phyloP scores from a whole-genome alignment of 2,888 invertebrate genomes.

The Aricia artaxerxes region DNA sequence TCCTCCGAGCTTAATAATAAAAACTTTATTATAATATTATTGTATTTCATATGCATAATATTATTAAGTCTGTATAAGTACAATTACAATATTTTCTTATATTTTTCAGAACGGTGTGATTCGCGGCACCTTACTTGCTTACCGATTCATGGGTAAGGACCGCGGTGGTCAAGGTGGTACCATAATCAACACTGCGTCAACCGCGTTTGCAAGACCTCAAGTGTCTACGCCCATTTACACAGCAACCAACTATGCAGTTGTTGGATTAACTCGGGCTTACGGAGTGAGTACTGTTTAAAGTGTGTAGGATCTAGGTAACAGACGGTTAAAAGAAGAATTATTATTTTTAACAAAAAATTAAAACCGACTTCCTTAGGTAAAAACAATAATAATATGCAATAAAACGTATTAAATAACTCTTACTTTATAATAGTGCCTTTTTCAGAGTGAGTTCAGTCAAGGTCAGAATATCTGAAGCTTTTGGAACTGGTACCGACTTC shows the following conservation, averaged over 20 bases:
- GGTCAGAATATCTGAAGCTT: too few species aligned
- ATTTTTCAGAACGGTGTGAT: conserved; percentile 86
- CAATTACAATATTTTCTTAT: background rate
- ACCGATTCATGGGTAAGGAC: conserved; percentile 87
- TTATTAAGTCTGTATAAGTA: background rate
- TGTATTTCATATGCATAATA: background rate
- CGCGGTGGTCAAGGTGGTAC: conserved; percentile 88
- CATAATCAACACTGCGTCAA: conserved; percentile 88
- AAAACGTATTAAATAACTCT: too few species aligned
- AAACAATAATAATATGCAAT: too few species aligned
- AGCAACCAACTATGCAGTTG: conserved; percentile 88
- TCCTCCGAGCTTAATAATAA: background rate
- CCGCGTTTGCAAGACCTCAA: conserved; percentile 84
- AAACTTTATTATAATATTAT: background rate
- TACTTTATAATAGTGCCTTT: too few species aligned
- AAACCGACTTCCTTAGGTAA: too few species aligned
- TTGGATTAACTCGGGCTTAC: conserved; percentile 86
- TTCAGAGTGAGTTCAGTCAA: too few species aligned
- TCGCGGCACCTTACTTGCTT: conserved; percentile 86
- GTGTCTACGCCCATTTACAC: conserved; percentile 88
- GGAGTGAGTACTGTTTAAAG: conserved; percentile 75
- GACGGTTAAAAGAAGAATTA: background rate
- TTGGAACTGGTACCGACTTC: too few species aligned
- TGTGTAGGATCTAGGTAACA: conserved; percentile 4
- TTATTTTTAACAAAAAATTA: too few species aligned